A percentile compares a stretch with the other conserved stretches of the same genome.
Evolutionary conservation across 2,888 invertebrate species (phyloP).

Genomic region (Epistrophe grossulariae): DNA sequence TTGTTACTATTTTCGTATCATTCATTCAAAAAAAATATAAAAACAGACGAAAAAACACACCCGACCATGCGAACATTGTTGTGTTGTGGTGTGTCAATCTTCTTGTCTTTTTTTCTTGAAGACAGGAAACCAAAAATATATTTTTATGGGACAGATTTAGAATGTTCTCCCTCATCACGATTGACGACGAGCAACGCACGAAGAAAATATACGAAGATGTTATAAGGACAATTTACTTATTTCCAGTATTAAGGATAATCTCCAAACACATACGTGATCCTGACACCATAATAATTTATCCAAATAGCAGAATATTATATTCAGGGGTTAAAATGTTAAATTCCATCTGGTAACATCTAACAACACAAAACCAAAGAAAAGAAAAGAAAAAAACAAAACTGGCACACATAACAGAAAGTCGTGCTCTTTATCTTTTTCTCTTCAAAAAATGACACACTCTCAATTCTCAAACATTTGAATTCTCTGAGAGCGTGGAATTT

Average conservation of each 20-base stretch:
- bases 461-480: background rate
- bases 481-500: slow-evolving; percentile 31
- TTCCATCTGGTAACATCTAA: slow-evolving; percentile 68
- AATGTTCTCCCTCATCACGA: slow-evolving; percentile 26
- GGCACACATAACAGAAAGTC: slow-evolving; percentile 56
- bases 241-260: slow-evolving; percentile 73
- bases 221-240: slow-evolving; percentile 61
- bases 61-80: background rate
- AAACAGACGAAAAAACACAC: background rate
- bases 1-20: slow-evolving; percentile 63
- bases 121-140: slow-evolving; percentile 57
- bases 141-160: slow-evolving; percentile 71
- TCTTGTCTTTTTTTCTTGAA: slow-evolving; percentile 9
- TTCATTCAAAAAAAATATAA: slow-evolving; percentile 14
- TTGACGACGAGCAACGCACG: background rate
- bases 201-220: slow-evolving; percentile 6
- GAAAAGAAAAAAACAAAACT: slow-evolving; percentile 1
- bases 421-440: slow-evolving; percentile 34
- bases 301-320: slow-evolving; percentile 48
- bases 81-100: slow-evolving; percentile 37
- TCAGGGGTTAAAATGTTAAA: slow-evolving; percentile 49
- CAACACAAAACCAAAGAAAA: background rate
- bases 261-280: slow-evolving; percentile 69
- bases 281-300: slow-evolving; percentile 69
- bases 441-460: slow-evolving; percentile 43